Evolutionary conservation across 2,797 vertebrate species (phyloP).

Genomic region (Ctenopoma multispine): DNA sequence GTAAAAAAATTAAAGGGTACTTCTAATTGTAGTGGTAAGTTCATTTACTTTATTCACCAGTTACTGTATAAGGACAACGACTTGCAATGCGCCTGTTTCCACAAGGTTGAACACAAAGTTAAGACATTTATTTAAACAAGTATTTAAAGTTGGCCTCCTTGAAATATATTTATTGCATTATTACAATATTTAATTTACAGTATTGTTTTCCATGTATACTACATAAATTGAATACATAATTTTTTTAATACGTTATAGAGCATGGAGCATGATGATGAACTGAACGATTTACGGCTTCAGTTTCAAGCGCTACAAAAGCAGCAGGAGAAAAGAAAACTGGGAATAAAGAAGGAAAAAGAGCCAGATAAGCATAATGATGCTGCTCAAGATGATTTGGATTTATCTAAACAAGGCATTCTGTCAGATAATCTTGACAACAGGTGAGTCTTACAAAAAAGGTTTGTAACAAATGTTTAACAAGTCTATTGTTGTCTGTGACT

Average conservation of each 20-base stretch:
- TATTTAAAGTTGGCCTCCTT: not conserved
- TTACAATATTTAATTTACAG: not conserved
- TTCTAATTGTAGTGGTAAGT: too few relatives aligned
- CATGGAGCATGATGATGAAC: slow-evolving; percentile 82
- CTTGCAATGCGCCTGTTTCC: not conserved
- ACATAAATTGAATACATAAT: not conserved
- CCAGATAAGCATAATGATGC: not conserved
- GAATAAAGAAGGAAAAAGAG: slow-evolving; percentile 78
- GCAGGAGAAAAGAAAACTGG: slow-evolving; percentile 84
- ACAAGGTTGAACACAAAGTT: not conserved
- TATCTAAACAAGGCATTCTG: slow-evolving; percentile 62
- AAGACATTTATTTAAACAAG: not conserved
- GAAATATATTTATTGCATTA: too few relatives aligned
- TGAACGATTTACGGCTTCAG: slow-evolving; percentile 85
- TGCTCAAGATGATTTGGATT: slow-evolving; percentile 69
- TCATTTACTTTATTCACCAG: too few relatives aligned
- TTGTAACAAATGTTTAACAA: not conserved
- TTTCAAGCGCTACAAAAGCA: slow-evolving; percentile 90
- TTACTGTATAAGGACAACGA: too few relatives aligned
- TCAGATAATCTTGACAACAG: slow-evolving; percentile 66
- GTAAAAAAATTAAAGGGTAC: too few relatives aligned
- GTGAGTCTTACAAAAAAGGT: slow-evolving; percentile 39
- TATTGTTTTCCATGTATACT: not conserved
- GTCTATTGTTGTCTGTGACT: not conserved
- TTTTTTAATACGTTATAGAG: slow-evolving; percentile 38